Base-by-base conservation (phyloP, 1,140 invertebrate genomes). In the Bombus soroeensis region DNA sequence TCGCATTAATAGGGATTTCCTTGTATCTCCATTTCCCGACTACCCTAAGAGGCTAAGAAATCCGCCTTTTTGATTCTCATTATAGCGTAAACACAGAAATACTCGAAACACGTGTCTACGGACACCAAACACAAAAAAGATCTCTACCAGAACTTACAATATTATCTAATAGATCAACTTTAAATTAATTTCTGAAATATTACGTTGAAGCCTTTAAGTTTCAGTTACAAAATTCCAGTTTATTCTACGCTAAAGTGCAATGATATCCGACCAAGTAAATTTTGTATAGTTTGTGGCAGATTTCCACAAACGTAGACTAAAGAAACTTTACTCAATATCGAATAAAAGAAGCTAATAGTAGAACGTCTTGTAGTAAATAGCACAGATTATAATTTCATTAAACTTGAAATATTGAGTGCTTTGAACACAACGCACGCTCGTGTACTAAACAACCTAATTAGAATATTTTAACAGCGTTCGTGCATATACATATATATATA, bases 1-100 rank as follows among this genome's bases (percentile, higher is more conserved):
- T 83, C 81, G 70, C 74, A 74, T 83, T 62, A 87, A 80, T 62
- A 59, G 57, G 81, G 77, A 87, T 88, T 87, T 85, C 28, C 87
- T 87, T 18, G 43, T 43, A 68, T 76, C 77, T 66, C 34, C 53
- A 22, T 64, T 74, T 37, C 37, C 71, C 13, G 39, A 13, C 12
- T 47, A 32, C 8, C 0, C 57, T 28, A 3, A 53, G 32, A 83
- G 59, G 13, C 34, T 37, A 41, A 75, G 57, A 53, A 75, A 75
- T 75, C 22, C 57, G 22, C 10, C 28, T 53, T 82, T 47, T 53
- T 53, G 18, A 53, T 53, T 22, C 18, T 53, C 47, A 53, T 53
- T 53, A 53, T 28, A 32, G 39, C 32, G 59, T 64, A 47, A 64
- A 72, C 25, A 43, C 34, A 34, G 18, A 53, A 22, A 39, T 34